These are phyloP conservation scores for Diuraphis noxia DNA, from an alignment of 1,140 invertebrate species.

Conservation along the genomic window DNA sequence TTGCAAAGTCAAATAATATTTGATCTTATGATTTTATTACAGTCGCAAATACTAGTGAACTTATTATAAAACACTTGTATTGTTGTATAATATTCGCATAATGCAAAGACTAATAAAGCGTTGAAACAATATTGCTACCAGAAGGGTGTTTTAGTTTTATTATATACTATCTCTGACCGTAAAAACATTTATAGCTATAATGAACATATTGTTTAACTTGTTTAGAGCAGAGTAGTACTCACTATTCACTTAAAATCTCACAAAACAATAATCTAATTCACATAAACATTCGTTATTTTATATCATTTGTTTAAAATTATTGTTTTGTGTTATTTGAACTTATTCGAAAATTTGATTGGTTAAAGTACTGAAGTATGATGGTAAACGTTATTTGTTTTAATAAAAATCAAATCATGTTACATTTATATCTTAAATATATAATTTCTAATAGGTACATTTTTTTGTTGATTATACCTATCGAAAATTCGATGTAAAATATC, in stretches of 20 bases:
- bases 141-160: neutral
- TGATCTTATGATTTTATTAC: neutral
- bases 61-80: conserved; percentile 3
- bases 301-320: neutral
- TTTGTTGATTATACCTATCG: neutral
- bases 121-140: neutral
- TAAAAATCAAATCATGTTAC: neutral
- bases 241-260: neutral
- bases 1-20: neutral
- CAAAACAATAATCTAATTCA: neutral
- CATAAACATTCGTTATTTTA: neutral
- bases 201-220: neutral
- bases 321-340: neutral
- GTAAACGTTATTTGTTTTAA: neutral
- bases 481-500: neutral
- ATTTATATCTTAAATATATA: neutral
- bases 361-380: neutral
- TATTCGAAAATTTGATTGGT: neutral
- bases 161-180: neutral
- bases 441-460: neutral
- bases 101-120: neutral
- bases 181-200: neutral
- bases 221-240: neutral
- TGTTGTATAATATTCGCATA: neutral
- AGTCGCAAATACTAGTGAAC: neutral